Evolutionary conservation across 2,113 vertebrate species (phyloP).

Genomic region (Sprattus sprattus): DNA sequence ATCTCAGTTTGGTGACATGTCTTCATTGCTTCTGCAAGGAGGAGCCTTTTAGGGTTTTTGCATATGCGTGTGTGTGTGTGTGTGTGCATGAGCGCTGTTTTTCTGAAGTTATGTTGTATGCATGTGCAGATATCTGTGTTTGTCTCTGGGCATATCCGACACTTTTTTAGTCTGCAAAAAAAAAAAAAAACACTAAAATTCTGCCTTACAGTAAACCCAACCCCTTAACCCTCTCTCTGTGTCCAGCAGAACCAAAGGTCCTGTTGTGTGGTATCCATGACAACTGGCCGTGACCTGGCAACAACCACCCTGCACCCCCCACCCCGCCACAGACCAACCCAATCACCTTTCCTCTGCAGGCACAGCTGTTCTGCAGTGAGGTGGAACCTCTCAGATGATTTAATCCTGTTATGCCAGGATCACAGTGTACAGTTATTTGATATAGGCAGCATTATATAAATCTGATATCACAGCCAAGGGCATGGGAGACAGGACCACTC

Average conservation of each 20-base stretch:
- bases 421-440: background rate
- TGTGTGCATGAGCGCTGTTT: too few species aligned
- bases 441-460: constrained; percentile 19
- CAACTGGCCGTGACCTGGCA: background rate
- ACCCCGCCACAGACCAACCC: background rate
- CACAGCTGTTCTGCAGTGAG: constrained; percentile 19
- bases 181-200: background rate
- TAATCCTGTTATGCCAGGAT: background rate
- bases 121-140: too few species aligned
- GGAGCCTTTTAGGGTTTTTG: background rate
- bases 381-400: background rate
- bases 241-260: background rate
- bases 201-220: background rate
- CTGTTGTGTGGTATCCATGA: background rate
- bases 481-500: background rate
- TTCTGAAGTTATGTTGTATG: too few species aligned
- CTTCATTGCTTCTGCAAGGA: background rate
- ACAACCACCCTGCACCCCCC: background rate
- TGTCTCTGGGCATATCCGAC: too few species aligned
- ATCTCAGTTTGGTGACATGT: too few species aligned
- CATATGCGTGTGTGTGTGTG: background rate
- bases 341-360: too few species aligned
- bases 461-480: background rate
- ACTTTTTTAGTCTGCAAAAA: too few species aligned
- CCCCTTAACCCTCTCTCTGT: background rate